These are phyloP conservation scores for Lepidothrix coronata DNA, from an alignment of 2,113 vertebrate genomes.

Conservation along the genomic window DNA sequence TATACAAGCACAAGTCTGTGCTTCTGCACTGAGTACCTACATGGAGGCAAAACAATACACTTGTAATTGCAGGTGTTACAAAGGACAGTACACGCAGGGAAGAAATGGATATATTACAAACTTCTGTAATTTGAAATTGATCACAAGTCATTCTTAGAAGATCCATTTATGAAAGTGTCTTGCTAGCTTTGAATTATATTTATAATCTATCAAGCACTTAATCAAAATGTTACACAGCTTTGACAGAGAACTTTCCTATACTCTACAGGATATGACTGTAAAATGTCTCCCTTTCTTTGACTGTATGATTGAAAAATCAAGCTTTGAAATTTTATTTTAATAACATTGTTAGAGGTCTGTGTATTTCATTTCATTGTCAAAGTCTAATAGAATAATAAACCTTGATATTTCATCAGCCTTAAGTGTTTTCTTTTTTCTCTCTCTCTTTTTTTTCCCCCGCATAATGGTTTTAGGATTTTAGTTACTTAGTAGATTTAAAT, in stretches of 20 bases:
- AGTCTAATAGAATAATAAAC: slow-evolving; percentile 54
- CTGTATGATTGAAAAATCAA: slow-evolving; percentile 47
- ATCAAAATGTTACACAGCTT: slow-evolving; percentile 33
- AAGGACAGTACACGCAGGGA: background rate
- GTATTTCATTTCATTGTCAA: slow-evolving; percentile 51
- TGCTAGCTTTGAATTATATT: slow-evolving; percentile 31
- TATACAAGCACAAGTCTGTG: background rate
- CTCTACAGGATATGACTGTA: background rate
- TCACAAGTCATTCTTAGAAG: slow-evolving; percentile 34
- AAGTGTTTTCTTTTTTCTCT: slow-evolving; percentile 38
- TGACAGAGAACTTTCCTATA: slow-evolving; percentile 26
- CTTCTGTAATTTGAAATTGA: slow-evolving; percentile 35
- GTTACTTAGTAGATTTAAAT: slow-evolving; percentile 53
- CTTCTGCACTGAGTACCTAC: background rate
- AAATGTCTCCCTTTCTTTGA: slow-evolving; percentile 43
- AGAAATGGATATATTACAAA: background rate
- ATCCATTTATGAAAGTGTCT: slow-evolving; percentile 43
- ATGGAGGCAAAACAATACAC: background rate
- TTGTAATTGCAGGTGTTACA: background rate
- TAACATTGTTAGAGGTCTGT: slow-evolving; percentile 18
- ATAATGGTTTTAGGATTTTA: slow-evolving; percentile 42
- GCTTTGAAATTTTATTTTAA: slow-evolving; percentile 61
- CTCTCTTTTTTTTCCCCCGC: background rate
- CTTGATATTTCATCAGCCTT: slow-evolving; percentile 56
- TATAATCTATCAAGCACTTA: slow-evolving; percentile 11